Conservation (phyloP, 2,113 vertebrate species). For the Hippocampus mohnikei region DNA sequence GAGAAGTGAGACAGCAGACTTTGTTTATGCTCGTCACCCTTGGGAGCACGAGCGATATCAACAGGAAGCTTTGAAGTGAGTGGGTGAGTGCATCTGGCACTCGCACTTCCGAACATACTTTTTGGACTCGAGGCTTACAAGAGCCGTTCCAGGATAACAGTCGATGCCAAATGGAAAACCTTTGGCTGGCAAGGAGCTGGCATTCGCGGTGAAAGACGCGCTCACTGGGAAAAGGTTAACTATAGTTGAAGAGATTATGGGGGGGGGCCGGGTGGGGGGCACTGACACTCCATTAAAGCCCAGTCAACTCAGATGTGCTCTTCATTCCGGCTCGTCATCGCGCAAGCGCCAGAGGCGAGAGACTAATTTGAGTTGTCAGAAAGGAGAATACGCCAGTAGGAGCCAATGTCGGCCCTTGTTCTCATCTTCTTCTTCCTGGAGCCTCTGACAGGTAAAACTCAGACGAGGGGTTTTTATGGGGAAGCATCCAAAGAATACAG, state of each 20-base stretch:
- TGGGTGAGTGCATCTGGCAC: constrained; percentile 41
- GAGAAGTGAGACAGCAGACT: not conserved
- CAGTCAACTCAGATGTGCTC: constrained; percentile 24
- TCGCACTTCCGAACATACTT: constrained; percentile 32
- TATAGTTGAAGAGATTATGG: not conserved
- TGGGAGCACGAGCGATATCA: constrained; percentile 16
- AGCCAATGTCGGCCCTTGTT: constrained; percentile 25
- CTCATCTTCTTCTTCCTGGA: constrained; percentile 15
- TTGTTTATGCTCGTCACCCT: constrained; percentile 12
- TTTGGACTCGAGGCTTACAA: constrained; percentile 5
- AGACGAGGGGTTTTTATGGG: not conserved
- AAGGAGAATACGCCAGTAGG: constrained; percentile 16
- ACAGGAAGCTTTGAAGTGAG: constrained; percentile 47
- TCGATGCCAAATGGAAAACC: constrained; percentile 13
- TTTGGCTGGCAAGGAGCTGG: constrained; percentile 3
- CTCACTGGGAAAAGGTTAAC: not conserved
- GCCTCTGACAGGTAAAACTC: constrained; percentile 23
- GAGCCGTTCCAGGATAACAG: constrained; percentile 23
- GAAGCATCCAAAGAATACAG: constrained; percentile 6
- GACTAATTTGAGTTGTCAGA: constrained; percentile 39
- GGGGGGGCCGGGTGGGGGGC: constrained; percentile 13
- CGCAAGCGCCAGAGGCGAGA: constrained; percentile 18
- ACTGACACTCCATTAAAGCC: constrained; percentile 45
- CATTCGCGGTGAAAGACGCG: constrained; percentile 10
- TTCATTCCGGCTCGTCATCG: constrained; percentile 30